Conservation (phyloP, 2,888 invertebrate genomes). For the Eucera pruinosa region DNA sequence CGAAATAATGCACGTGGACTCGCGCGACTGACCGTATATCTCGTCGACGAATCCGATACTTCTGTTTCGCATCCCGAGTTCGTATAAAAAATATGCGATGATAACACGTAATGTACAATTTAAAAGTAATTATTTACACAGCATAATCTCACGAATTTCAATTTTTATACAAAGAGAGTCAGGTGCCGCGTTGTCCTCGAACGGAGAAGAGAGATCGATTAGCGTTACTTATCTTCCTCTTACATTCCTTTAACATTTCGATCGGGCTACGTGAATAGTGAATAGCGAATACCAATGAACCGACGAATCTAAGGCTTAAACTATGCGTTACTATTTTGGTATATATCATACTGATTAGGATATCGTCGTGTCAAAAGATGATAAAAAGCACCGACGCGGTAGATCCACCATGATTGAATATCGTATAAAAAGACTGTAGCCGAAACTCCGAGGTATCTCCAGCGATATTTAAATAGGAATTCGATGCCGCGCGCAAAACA, state of each 20-base stretch:
- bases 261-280: slow-evolving; percentile 22
- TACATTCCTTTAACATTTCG: neutral
- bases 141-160: slow-evolving; percentile 19
- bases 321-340: slow-evolving; percentile 55
- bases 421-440: slow-evolving; percentile 40
- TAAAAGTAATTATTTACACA: slow-evolving; percentile 48
- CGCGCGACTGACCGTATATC: too few species aligned
- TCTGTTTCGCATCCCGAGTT: neutral
- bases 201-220: neutral
- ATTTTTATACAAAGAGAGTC: slow-evolving; percentile 13
- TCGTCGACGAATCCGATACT: slow-evolving; percentile 5
- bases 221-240: neutral
- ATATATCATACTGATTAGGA: slow-evolving; percentile 38
- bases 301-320: slow-evolving; percentile 29
- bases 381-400: slow-evolving; percentile 47
- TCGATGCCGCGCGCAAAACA: neutral
- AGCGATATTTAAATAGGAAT: slow-evolving; percentile 10
- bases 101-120: slow-evolving; percentile 45
- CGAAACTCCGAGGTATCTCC: neutral
- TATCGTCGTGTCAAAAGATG: slow-evolving; percentile 32
- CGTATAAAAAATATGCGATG: slow-evolving; percentile 55
- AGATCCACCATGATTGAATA: slow-evolving; percentile 40
- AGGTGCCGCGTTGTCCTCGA: slow-evolving; percentile 24
- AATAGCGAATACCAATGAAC: too few species aligned
- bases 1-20: too few species aligned